Conservation (phyloP, 1,140 invertebrate species). For the Caenorhabditis latens region DNA sequence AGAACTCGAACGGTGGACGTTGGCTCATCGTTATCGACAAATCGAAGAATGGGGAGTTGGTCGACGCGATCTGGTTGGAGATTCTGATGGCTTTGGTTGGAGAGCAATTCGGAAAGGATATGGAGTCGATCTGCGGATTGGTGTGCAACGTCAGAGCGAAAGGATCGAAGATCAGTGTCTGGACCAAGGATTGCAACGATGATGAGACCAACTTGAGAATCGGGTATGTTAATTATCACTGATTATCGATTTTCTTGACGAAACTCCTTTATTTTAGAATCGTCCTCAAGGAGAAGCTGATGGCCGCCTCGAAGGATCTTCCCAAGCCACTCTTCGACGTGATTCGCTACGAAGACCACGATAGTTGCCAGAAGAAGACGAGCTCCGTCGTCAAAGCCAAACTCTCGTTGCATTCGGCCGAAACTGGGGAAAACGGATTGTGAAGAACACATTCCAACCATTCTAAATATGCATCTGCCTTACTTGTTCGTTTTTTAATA, state of each 20-base stretch:
- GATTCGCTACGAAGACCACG: slow-evolving; percentile 69
- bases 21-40: slow-evolving; percentile 84
- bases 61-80: slow-evolving; percentile 95
- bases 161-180: slow-evolving; percentile 85
- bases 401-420: slow-evolving; percentile 24
- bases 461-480: not conserved
- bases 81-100: slow-evolving; percentile 94
- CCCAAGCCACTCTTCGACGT: slow-evolving; percentile 63
- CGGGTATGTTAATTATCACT: slow-evolving; percentile 76
- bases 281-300: slow-evolving; percentile 65
- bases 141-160: slow-evolving; percentile 93
- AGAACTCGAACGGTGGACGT: slow-evolving; percentile 89
- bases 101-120: slow-evolving; percentile 91
- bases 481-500: not conserved
- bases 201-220: slow-evolving; percentile 83
- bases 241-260: too few relatives aligned
- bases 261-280: slow-evolving; percentile 26
- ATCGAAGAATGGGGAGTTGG: slow-evolving; percentile 82
- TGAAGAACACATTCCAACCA: not conserved
- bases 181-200: slow-evolving; percentile 89
- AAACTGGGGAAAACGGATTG: not conserved
- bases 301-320: slow-evolving; percentile 60
- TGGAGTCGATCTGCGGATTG: slow-evolving; percentile 91
- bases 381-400: slow-evolving; percentile 63
- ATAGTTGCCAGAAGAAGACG: slow-evolving; percentile 66